phyloP scores from a whole-genome alignment of 1,140 invertebrate genomes.

The Heliconius melpomene region DNA sequence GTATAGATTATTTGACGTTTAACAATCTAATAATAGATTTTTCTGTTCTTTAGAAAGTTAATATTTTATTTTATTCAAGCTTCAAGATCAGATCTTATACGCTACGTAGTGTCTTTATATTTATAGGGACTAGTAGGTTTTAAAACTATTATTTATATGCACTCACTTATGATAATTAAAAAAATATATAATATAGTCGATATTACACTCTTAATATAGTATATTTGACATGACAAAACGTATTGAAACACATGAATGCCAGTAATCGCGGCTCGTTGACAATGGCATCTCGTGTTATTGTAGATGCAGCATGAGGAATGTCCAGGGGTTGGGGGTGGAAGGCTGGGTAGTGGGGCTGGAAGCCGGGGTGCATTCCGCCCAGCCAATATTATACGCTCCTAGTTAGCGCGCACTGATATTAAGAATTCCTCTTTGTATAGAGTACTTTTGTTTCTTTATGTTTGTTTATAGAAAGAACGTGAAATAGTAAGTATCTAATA shows the following conservation, averaged over 20 bases:
- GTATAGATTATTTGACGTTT: no score
- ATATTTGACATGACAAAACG: not conserved
- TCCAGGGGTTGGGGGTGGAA: not conserved
- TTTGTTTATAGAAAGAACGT: conserved; percentile 2
- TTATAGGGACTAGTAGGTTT: no score
- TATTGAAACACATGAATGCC: conserved; percentile 21
- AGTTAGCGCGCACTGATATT: conserved; percentile 80
- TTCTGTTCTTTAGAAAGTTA: no score
- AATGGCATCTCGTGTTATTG: conserved; percentile 37
- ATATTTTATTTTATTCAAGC: no score
- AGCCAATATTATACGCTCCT: conserved; percentile 76
- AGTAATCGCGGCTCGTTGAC: conserved; percentile 24
- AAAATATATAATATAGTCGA: not conserved
- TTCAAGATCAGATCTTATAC: no score
- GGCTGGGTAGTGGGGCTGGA: conserved; percentile 32
- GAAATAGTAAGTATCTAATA: no score
- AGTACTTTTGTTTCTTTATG: conserved; percentile 34
- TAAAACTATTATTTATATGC: no score
- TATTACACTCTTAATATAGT: not conserved
- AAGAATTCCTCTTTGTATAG: conserved; percentile 74
- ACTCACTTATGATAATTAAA: not conserved
- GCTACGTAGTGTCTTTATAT: no score
- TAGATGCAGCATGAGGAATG: conserved; percentile 35
- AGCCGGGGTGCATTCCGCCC: conserved; percentile 51
- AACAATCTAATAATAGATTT: no score